Evolutionary conservation across 2,888 invertebrate species (phyloP), one percentile per base, ranked within the genome.

Genomic region (Diabrotica balteata): DNA sequence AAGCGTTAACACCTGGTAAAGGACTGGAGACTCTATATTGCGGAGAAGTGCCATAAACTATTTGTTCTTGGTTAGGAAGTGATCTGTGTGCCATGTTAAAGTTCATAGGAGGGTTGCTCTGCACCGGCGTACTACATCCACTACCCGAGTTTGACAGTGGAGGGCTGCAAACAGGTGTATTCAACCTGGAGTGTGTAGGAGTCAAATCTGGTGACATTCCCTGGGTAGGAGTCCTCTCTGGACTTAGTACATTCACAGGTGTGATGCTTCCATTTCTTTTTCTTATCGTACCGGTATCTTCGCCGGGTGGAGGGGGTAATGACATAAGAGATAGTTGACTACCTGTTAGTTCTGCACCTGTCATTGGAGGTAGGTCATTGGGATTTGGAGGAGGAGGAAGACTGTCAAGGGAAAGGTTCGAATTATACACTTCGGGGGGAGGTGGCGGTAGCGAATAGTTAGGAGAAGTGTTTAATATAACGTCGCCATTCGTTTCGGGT

Each of bases 321-420:
- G 92, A 92, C 76, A 87, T 88, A 68, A 90, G 80, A 57, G 90
- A 90, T 45, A 93, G 83, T 78, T 91, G 91, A 7, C 93, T 93
- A 6, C 92, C 93, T 9, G 88, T 87, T 8, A 91, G 83, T 68
- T 91, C 90, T 58, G 85, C 85, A 3, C 85, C 85, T 52, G 85
- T 83, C 77, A 87, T 85, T 9, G 85, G 82, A 7, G 87, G 86
- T 32, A 88, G 77, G 70, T 88, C 88, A 62, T 84, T 85, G 7
- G 90, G 90, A 51, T 91, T 90, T 57, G 88, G 92, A 1, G 93
- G 94, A 11, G 93, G 93, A 0, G 93, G 93, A 68, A 93, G 83
- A n/a, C 93, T 93, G 76, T 94, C 93, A 51, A 93, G 82, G 42
- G 93, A 93, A 9, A 93, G 84, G 10, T 91, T 93, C 0, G 93